Conservation (phyloP, 2,113 vertebrate genomes). For the Morone saxatilis region DNA sequence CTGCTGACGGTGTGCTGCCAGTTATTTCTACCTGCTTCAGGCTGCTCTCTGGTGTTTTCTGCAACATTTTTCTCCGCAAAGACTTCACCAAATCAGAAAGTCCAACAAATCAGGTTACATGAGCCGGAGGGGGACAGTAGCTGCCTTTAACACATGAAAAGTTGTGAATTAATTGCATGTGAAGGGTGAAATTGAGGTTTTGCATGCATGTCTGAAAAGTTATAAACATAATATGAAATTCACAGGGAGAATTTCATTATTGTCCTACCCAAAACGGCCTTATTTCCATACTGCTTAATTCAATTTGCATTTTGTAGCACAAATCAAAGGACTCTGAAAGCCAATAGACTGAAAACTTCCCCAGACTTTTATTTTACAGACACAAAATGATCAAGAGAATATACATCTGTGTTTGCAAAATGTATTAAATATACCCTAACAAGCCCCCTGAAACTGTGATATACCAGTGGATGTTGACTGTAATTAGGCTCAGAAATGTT, state of each 20-base stretch:
- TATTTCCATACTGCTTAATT: background rate
- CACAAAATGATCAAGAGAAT: conserved; percentile 15
- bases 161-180: background rate
- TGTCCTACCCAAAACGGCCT: background rate
- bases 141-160: background rate
- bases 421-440: background rate
- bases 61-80: conserved; percentile 29
- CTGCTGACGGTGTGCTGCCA: conserved; percentile 61
- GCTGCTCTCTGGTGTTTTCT: conserved; percentile 39
- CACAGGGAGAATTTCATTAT: background rate
- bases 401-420: background rate
- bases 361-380: background rate
- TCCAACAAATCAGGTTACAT: background rate
- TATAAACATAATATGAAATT: background rate
- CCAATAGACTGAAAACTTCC: background rate
- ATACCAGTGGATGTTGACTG: conserved; percentile 2
- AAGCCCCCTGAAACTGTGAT: background rate
- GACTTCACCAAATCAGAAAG: background rate
- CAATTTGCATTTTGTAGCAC: background rate
- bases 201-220: background rate
- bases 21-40: conserved; percentile 56
- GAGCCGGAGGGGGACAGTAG: background rate
- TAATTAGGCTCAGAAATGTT: conserved; percentile 43
- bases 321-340: conserved; percentile 13
- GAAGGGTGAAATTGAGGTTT: background rate